These are phyloP conservation scores for Lamprotornis superbus DNA, from an alignment of 2,113 vertebrate species.

Conservation along the genomic window DNA sequence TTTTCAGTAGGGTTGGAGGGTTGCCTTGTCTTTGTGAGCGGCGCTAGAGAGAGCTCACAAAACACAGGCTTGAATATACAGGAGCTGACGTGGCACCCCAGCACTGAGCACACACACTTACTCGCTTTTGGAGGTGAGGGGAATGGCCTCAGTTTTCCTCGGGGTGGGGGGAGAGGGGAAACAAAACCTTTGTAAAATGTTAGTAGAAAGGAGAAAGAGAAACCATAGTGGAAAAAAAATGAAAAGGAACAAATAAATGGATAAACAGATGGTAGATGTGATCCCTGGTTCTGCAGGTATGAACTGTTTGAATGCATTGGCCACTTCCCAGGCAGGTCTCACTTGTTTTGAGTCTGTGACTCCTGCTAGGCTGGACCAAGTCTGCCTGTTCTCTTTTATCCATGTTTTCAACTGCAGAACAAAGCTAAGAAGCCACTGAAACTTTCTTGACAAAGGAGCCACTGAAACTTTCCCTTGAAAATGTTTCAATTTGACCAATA, in stretches of 20 bases:
- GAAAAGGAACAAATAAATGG: neutral
- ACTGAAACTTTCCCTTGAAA: neutral
- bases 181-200: neutral
- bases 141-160: neutral
- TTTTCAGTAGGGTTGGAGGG: neutral
- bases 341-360: neutral
- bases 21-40: neutral
- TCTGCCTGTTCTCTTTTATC: neutral
- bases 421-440: neutral
- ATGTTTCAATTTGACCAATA: constrained; percentile 3
- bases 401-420: neutral
- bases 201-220: neutral
- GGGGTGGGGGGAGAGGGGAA: neutral
- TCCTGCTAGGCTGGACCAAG: neutral
- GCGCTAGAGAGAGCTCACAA: neutral
- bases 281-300: neutral
- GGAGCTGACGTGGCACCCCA: neutral
- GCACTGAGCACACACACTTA: neutral
- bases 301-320: neutral
- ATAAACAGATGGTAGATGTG: neutral
- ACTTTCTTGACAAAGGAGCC: neutral
- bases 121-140: fast-evolving
- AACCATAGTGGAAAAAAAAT: neutral
- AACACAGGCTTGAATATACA: neutral
- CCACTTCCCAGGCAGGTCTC: neutral